Percentiles rank a stretch among this genome's conserved stretches.
These are phyloP conservation scores for Pantelozetes paolii DNA, from an alignment of 2,888 invertebrate genomes.

Conservation along the genomic window DNA sequence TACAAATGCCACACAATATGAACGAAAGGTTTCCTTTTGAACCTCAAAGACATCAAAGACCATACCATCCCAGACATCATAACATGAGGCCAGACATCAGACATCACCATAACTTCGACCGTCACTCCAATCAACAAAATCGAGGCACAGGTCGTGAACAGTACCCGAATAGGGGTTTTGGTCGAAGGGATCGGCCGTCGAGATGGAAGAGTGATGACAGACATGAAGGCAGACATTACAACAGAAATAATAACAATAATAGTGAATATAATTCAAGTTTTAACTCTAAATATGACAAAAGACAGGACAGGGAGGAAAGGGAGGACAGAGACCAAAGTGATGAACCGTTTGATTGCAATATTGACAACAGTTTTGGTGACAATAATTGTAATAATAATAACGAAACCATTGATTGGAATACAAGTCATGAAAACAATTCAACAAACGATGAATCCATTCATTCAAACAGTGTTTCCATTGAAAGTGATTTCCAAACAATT, in stretches of 20 bases:
- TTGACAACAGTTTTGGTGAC: not conserved
- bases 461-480: not conserved
- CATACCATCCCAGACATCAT: constrained; percentile 29
- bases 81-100: not conserved
- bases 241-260: constrained; percentile 21
- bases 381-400: not conserved
- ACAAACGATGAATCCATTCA: not conserved
- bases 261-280: constrained; percentile 17
- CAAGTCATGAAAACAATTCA: too few species aligned
- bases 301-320: not conserved
- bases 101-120: constrained; percentile 16
- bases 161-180: not conserved
- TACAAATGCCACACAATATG: constrained; percentile 26
- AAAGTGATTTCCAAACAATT: not conserved
- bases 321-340: not conserved
- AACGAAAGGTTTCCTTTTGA: constrained; percentile 17
- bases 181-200: constrained; percentile 9
- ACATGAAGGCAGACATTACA: not conserved
- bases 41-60: constrained; percentile 20
- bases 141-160: constrained; percentile 28
- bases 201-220: constrained; percentile 9
- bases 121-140: not conserved
- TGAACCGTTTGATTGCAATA: not conserved
- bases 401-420: too few species aligned
- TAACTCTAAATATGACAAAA: constrained; percentile 11